These are phyloP conservation scores for Plemyria rubiginata DNA, from an alignment of 2,888 invertebrate species.

Conservation along the genomic window DNA sequence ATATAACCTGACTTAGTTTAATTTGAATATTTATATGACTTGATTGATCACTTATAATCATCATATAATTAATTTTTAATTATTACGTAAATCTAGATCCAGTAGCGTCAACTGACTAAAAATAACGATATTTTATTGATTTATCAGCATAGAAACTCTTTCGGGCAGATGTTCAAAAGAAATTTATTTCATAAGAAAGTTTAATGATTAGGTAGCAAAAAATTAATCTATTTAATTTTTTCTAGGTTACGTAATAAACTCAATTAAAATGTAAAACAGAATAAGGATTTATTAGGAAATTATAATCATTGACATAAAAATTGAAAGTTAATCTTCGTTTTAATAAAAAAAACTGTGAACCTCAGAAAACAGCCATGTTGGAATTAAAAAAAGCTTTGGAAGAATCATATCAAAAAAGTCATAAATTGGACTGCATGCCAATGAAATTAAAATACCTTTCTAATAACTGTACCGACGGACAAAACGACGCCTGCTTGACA, in stretches of 20 bases:
- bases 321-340: not conserved
- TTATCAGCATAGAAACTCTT: constrained; percentile 28
- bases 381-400: too few relatives aligned
- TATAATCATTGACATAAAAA: not conserved
- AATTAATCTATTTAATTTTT: constrained; percentile 31
- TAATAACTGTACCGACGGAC: constrained; percentile 34
- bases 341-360: too few relatives aligned
- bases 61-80: constrained; percentile 27
- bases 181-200: constrained; percentile 45
- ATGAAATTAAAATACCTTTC: constrained; percentile 23
- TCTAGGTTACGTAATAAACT: constrained; percentile 33
- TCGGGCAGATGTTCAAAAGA: constrained; percentile 29
- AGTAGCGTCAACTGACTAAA: constrained; percentile 14
- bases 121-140: constrained; percentile 15
- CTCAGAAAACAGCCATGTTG: too few relatives aligned
- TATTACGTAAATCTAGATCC: constrained; percentile 41
- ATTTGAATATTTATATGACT: constrained; percentile 26
- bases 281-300: not conserved
- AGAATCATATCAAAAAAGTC: too few relatives aligned
- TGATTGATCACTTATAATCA: constrained; percentile 17
- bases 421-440: not conserved
- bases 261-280: constrained; percentile 13
- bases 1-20: constrained; percentile 17
- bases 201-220: constrained; percentile 19
- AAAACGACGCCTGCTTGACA: constrained; percentile 40